Percentiles rank a stretch among this genome's conserved stretches.
Conservation (phyloP, 2,888 invertebrate species). For the Aethes cnicana region DNA sequence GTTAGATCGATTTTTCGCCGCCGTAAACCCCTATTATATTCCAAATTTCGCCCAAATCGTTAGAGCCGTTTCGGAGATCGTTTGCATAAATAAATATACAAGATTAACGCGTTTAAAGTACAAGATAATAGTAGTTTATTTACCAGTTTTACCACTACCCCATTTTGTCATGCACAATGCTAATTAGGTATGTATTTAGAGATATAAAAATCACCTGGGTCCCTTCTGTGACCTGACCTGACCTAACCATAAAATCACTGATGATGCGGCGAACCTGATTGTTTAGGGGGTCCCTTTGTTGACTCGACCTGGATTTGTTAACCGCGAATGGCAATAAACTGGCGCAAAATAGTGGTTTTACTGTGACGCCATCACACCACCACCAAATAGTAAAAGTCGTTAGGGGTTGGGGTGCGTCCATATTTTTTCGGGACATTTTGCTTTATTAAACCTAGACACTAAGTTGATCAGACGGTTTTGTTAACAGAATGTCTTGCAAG, state of each 20-base stretch:
- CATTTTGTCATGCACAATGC: too few species aligned
- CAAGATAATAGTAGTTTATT: too few species aligned
- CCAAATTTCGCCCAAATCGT: too few species aligned
- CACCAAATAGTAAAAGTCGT: background rate
- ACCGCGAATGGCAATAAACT: slow-evolving; percentile 20
- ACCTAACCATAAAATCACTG: slow-evolving; percentile 23
- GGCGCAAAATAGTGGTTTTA: slow-evolving; percentile 4
- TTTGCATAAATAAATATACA: too few species aligned
- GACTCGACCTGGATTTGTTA: slow-evolving; percentile 26
- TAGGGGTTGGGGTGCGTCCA: background rate
- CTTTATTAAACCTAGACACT: too few species aligned
- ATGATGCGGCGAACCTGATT: slow-evolving; percentile 25
- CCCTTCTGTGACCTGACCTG: background rate
- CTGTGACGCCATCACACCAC: background rate
- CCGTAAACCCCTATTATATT: too few species aligned
- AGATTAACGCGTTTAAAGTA: too few species aligned
- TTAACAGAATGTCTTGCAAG: slow-evolving; percentile 15
- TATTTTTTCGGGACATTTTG: background rate
- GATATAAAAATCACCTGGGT: background rate
- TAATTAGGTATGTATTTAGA: too few species aligned
- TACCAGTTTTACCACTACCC: too few species aligned
- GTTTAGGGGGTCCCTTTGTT: slow-evolving; percentile 28
- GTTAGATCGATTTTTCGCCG: too few species aligned
- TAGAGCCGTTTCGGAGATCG: too few species aligned
- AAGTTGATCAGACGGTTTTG: background rate